phyloP scores from a whole-genome alignment of 2,113 vertebrate genomes.

The Piaya cayana region DNA sequence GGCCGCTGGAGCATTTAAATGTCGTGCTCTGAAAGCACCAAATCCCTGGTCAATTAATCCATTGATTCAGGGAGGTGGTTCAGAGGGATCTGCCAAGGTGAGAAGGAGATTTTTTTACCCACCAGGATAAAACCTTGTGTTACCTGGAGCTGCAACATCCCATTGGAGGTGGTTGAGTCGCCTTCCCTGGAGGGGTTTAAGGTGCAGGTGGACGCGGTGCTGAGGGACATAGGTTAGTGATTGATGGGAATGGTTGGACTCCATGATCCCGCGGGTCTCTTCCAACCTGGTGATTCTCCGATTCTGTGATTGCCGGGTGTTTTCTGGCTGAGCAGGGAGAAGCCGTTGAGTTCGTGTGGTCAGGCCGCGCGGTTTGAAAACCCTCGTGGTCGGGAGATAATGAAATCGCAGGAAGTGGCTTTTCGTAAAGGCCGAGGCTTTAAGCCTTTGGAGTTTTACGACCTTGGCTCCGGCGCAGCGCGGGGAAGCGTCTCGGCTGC shows the following conservation, averaged over 20 bases:
- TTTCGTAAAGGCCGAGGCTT: neutral
- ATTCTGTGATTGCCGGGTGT: neutral
- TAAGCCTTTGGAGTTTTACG: neutral
- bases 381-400: neutral
- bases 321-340: neutral
- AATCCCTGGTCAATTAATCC: accelerated
- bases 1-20: neutral
- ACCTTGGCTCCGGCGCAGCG: neutral
- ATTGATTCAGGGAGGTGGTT: neutral
- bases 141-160: neutral
- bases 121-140: neutral
- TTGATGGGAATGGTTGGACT: no score
- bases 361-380: neutral
- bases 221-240: no score
- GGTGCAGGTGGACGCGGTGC: no score
- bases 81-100: neutral
- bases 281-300: no score
- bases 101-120: neutral
- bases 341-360: constrained; percentile 22
- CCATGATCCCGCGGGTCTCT: no score
- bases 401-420: constrained; percentile 54
- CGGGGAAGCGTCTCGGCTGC: neutral
- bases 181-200: no score
- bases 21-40: accelerated
- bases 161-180: no score